Conservation (phyloP, 2,113 vertebrate species). For the Gavia stellata region DNA sequence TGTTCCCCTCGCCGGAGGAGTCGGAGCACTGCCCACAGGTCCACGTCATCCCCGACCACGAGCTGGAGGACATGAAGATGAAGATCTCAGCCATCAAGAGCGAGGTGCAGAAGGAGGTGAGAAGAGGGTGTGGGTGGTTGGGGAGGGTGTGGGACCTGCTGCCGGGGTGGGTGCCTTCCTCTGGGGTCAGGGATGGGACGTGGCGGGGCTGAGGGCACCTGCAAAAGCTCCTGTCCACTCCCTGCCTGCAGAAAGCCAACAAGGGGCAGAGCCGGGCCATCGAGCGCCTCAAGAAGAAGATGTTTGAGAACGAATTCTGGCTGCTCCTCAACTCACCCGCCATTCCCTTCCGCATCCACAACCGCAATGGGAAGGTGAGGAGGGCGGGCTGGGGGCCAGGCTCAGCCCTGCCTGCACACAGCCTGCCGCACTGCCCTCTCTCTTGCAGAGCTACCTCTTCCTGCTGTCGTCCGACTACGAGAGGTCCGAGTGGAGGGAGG, state of each 20-base stretch:
- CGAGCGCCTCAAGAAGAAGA: conserved; percentile 96
- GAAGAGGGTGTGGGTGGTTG: neutral
- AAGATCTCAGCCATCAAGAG: conserved; percentile 95
- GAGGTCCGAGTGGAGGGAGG: conserved; percentile 94
- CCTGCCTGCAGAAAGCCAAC: conserved; percentile 80
- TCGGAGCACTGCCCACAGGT: conserved; percentile 87
- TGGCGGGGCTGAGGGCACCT: fast-evolving
- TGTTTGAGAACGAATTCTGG: conserved; percentile 97
- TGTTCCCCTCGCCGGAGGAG: conserved; percentile 91
- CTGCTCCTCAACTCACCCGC: conserved; percentile 91
- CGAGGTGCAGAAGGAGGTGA: conserved; percentile 96
- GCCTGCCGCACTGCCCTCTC: neutral
- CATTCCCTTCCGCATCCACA: conserved; percentile 96
- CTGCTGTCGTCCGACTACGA: conserved; percentile 95
- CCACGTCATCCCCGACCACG: conserved; percentile 90
- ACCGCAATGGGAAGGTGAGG: conserved; percentile 93
- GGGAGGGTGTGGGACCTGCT: neutral
- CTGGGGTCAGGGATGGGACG: neutral
- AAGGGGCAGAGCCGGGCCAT: conserved; percentile 91
- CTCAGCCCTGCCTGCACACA: neutral
- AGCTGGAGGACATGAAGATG: conserved; percentile 98
- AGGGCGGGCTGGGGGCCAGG: neutral
- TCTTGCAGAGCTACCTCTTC: conserved; percentile 87
- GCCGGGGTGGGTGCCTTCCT: neutral
- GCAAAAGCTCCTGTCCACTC: neutral